phyloP scores from a whole-genome alignment of 1,140 invertebrate species.

The Acyrthosiphon pisum region DNA sequence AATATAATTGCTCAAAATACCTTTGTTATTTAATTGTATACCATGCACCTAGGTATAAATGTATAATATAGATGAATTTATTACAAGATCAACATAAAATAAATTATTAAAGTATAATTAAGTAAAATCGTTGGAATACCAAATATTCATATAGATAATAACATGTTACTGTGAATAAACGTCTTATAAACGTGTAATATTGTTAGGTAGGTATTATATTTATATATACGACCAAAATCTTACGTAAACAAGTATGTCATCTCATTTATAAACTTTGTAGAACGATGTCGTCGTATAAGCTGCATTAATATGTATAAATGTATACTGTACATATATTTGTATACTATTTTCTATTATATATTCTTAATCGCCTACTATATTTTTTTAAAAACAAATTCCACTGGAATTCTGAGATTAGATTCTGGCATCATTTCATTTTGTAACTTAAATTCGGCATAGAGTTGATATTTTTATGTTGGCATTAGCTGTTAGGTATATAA shows the following conservation, averaged over 20 bases:
- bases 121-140: neutral
- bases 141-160: neutral
- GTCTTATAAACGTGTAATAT: neutral
- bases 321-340: neutral
- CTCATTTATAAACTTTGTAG: neutral
- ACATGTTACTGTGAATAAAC: neutral
- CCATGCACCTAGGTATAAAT: neutral
- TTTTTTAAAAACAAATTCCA: neutral
- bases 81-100: neutral
- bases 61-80: neutral
- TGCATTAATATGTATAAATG: neutral
- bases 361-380: neutral
- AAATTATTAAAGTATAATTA: neutral
- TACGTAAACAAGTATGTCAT: constrained; percentile 11
- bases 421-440: constrained; percentile 16
- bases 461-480: neutral
- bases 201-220: neutral
- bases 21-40: neutral
- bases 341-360: neutral
- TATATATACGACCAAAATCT: neutral
- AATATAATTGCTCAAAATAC: constrained; percentile 1
- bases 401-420: constrained; percentile 26
- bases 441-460: constrained; percentile 14
- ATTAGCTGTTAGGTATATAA: neutral
- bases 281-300: neutral